Conservation (phyloP, 1,140 invertebrate genomes). For the Tetragonula clypearis region DNA sequence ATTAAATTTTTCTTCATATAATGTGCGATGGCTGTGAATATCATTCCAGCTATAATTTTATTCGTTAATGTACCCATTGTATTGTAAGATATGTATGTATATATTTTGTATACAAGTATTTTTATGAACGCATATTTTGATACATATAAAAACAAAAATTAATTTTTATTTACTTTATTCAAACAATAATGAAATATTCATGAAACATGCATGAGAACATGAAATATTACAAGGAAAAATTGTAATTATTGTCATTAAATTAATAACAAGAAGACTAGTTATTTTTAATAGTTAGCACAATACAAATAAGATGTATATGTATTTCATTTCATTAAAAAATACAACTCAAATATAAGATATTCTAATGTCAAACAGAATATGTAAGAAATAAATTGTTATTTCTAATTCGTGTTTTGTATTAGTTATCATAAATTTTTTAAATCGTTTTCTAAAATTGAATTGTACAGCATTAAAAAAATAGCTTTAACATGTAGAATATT, state of each 20-base stretch:
- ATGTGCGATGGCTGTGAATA: slow-evolving; percentile 24
- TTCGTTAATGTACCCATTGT: background rate
- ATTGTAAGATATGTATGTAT: background rate
- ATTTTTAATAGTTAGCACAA: background rate
- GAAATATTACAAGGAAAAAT: too few relatives aligned
- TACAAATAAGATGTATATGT: background rate
- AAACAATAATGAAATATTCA: background rate
- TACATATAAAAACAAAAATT: background rate
- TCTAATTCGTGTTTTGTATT: background rate
- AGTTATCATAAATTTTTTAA: background rate
- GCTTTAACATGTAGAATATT: background rate
- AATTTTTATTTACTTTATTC: background rate
- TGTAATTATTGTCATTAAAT: background rate
- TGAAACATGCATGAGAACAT: background rate
- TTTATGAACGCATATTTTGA: slow-evolving; percentile 9
- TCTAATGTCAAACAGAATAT: background rate
- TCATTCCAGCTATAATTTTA: background rate
- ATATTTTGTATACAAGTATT: slow-evolving; percentile 25
- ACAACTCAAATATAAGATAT: background rate
- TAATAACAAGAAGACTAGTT: background rate
- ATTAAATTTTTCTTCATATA: background rate
- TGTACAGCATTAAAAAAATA: slow-evolving; percentile 10
- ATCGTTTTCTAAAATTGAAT: background rate
- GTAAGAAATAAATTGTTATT: slow-evolving; percentile 23
- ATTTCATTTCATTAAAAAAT: background rate